Conservation (phyloP, 2,888 invertebrate genomes). For the Sinopyrophorus schimmeli region DNA sequence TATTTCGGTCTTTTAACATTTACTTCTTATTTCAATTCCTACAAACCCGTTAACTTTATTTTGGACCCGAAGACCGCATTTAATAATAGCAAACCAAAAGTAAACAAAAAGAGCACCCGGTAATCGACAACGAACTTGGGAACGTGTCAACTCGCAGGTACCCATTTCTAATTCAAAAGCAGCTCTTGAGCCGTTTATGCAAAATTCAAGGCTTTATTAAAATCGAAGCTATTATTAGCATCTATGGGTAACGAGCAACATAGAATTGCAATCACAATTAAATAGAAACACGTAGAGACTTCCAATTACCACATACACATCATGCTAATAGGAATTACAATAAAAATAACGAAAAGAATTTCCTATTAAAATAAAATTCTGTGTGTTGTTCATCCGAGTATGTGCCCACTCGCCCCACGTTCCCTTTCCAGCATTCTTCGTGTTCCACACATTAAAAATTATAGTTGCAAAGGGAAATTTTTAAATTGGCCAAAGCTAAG, state of each 20-base stretch:
- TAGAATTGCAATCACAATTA: no score
- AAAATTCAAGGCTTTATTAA: constrained; percentile 18
- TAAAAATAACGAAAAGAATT: no score
- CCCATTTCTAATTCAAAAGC: no score
- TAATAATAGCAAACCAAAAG: not conserved
- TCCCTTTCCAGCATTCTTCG: not conserved
- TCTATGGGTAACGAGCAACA: no score
- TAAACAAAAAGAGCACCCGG: constrained; percentile 1
- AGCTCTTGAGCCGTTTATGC: constrained; percentile 3
- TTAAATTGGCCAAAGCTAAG: constrained; percentile 19
- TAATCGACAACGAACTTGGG: constrained; percentile 7
- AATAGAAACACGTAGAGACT: no score
- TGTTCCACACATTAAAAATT: constrained; percentile 1
- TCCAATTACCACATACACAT: no score
- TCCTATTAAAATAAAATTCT: no score
- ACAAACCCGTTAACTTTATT: constrained; percentile 12
- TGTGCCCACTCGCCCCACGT: no score
- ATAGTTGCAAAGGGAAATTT: constrained; percentile 14
- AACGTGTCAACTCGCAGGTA: constrained; percentile 8
- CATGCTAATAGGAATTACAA: no score
- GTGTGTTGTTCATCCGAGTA: no score
- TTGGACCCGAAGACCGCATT: not conserved
- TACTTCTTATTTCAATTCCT: constrained; percentile 10
- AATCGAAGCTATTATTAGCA: no score
- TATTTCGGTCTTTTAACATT: constrained; percentile 14